Base-by-base conservation (phyloP, 2,797 vertebrate species). In the Petrocephalus sullivani region DNA sequence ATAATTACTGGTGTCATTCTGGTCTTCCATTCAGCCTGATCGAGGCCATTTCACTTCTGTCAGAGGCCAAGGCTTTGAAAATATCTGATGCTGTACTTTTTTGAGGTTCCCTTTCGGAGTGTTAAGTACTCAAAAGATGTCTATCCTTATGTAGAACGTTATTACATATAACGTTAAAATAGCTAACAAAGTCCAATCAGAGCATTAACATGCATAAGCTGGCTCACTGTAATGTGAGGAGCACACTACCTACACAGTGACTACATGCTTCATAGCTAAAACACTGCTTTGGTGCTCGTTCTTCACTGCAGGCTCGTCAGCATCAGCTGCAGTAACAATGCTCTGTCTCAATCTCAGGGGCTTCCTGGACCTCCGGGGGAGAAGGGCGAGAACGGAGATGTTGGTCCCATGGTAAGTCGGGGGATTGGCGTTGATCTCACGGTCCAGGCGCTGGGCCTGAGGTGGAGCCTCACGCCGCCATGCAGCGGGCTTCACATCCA, bases 361-460 rank as follows among this genome's bases (percentile, higher is more conserved):
- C 88, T 88, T 88, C 88, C 88, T 57, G 88, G 88, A 61, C 88
- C 88, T 7, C 83, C 88, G 3, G 88, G 88, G 23, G 88, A 88
- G 88, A 88, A 88, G 19, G 88, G 88, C 1, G 88, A 88, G 60
- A 86, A 85, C 4, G 88, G 88, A 57, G 88, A 88, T 56, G 88
- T 88, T 37, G 88, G 88, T n/a, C 83, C 88, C 3, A 88, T 88
- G 88, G 88, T 88, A 33, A 88, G 88, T 71, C 10, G 21, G 49
- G 53, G n/a, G 41, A 21, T n/a, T 54, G 49, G 19, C 49, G 8
- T 21, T 51, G 81, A 51, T 37, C 6, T 3, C 61, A 67, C 23
- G 3, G 10, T 33, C 61, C 83, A 57, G 54, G 28, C 4, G 54
- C 54, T 85, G 51, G 54, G 78, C 33, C n/a, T 46, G 16, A 46